Percentiles rank a stretch among this genome's conserved stretches.
phyloP scores from a whole-genome alignment of 64 coral and sea anemone genomes.

The Stichodactyla mertensii region DNA sequence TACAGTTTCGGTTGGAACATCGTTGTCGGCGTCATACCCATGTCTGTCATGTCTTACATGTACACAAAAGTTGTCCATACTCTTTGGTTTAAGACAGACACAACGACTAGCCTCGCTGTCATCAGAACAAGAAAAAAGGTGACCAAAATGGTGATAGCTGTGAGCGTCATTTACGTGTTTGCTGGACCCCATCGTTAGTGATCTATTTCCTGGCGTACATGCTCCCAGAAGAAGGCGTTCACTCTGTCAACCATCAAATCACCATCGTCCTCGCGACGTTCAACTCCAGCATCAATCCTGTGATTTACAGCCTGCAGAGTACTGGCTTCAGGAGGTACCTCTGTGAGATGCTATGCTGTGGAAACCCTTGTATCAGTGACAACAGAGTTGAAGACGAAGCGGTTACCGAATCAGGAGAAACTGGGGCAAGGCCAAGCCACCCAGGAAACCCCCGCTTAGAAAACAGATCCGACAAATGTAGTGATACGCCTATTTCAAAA shows the following conservation, averaged over 20 bases:
- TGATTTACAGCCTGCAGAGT: slow-evolving; percentile 37
- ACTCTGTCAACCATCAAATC: slow-evolving; percentile 25
- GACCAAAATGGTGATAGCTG: slow-evolving; percentile 52
- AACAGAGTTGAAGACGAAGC: slow-evolving; percentile 2
- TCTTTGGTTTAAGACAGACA: slow-evolving; percentile 29
- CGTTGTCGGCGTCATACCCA: slow-evolving; percentile 24
- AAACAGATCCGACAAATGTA: no score
- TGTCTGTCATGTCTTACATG: slow-evolving; percentile 19
- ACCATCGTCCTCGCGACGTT: slow-evolving; percentile 39
- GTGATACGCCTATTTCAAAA: no score
- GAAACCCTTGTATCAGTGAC: neutral
- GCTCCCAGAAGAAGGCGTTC: neutral
- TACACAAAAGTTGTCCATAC: slow-evolving; percentile 22
- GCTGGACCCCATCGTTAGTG: slow-evolving; percentile 37
- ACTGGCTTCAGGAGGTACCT: slow-evolving; percentile 34
- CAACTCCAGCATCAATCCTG: slow-evolving; percentile 48
- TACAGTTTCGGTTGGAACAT: slow-evolving; percentile 42
- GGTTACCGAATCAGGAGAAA: neutral
- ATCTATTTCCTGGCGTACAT: slow-evolving; percentile 39
- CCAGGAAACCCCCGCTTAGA: neutral
- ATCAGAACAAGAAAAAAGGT: slow-evolving; percentile 37
- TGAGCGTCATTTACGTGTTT: slow-evolving; percentile 36
- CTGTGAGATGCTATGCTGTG: slow-evolving; percentile 5
- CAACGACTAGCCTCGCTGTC: slow-evolving; percentile 19
- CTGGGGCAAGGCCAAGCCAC: neutral